Evolutionary conservation across 2,797 vertebrate genomes (phyloP).

Genomic region (Artibeus lituratus): DNA sequence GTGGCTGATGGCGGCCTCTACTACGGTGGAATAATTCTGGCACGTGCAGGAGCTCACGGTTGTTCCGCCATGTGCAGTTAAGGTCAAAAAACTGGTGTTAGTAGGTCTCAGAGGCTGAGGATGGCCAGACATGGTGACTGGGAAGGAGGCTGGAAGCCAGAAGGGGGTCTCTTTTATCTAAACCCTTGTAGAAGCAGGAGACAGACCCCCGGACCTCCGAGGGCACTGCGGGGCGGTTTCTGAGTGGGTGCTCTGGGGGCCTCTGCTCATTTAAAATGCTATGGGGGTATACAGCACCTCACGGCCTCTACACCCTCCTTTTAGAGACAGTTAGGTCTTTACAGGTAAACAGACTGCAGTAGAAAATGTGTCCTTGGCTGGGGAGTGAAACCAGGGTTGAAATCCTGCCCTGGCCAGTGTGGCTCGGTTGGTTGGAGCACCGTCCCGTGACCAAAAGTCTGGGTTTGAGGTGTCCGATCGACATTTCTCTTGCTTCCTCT

Average conservation of each 20-base stretch:
- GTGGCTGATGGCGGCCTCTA: too few species aligned
- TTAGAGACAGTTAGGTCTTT: not conserved
- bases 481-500: not conserved
- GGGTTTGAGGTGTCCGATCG: not conserved
- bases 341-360: not conserved
- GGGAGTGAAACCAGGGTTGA: slow-evolving; percentile 15
- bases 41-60: not conserved
- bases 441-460: accelerated
- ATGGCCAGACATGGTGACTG: not conserved
- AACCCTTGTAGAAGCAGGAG: not conserved
- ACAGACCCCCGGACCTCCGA: not conserved
- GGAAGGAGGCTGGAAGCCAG: not conserved
- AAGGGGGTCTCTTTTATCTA: not conserved
- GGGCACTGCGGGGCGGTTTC: not conserved
- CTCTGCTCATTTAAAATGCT: not conserved
- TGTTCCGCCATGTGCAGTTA: not conserved
- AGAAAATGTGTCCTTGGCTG: not conserved
- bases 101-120: not conserved
- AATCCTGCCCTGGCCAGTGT: not conserved
- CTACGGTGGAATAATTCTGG: too few species aligned
- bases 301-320: not conserved
- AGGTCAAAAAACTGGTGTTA: not conserved
- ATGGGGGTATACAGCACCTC: not conserved
- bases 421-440: too few species aligned
- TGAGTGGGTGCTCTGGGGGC: not conserved